Conservation (phyloP, 2,797 vertebrate genomes). For the Pteronotus mesoamericanus region DNA sequence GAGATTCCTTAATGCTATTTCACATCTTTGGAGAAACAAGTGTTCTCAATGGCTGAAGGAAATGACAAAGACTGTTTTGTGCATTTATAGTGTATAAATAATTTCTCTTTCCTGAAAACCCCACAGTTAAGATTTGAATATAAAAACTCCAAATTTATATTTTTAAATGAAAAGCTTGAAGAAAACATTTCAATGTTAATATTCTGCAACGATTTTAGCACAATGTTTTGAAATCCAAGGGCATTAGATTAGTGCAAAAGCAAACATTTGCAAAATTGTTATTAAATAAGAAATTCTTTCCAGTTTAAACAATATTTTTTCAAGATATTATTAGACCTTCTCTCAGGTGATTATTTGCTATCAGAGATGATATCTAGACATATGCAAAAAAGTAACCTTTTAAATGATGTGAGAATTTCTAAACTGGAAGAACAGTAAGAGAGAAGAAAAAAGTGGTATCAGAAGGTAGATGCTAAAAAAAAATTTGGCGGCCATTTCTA, state of each 20-base stretch:
- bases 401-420: background rate
- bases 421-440: background rate
- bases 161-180: constrained; percentile 32
- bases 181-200: background rate
- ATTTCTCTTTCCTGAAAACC: background rate
- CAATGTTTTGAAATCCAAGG: background rate
- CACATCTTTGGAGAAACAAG: background rate
- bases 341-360: background rate
- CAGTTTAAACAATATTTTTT: constrained; percentile 25
- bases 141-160: background rate
- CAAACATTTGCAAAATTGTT: background rate
- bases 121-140: background rate
- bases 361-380: background rate
- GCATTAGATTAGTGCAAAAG: background rate
- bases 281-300: background rate
- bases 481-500: background rate
- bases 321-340: background rate
- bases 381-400: background rate
- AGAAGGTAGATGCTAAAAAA: background rate
- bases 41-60: background rate
- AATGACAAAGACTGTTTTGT: background rate
- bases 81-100: background rate
- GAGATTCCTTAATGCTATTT: background rate
- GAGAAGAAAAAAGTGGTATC: background rate
- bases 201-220: background rate